Base-by-base conservation (phyloP, 2,113 vertebrate genomes). In the Lipophrys pholis region DNA sequence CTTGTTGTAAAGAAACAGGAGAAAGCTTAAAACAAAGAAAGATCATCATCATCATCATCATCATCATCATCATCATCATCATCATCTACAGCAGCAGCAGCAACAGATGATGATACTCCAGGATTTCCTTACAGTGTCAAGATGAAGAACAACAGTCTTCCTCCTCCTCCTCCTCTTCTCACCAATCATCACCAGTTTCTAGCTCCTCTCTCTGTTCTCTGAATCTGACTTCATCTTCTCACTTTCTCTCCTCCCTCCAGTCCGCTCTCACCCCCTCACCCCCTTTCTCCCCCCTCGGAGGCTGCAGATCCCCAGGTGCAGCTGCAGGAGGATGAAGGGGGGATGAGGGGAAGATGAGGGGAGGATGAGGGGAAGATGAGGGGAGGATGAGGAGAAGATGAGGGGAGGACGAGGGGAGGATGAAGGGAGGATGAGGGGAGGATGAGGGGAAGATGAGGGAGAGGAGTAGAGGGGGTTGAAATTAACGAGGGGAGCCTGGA, bases 401-500 rank as follows among this genome's bases (percentile, higher is more conserved):
- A 30, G 21, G 2, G 4, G 21, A 30, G 56, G 52, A 89, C 90
- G 91, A 89, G 89, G 77, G 78, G 83, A 89, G 89, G 76, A 50
- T 39, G 80, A 58, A 73, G 21, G 21, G 21, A 30, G 21, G 21
- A 30, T 30, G 21, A 30, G 21, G 21, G 21, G 21, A 30, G 21
- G 21, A 30, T 30, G 78, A 36, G 38, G 55, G 53, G 70, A 12
- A 71, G 70, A 53, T 60, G 52, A 58, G 48, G 66, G 78, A 59
- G 49, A 79, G 84, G 81, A 30, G 21, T 30, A 30, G 21, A 30
- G 56, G 52, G 62, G 84, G 80, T 68, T 77, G 82, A 89, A 83
- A 89, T 87, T 88, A 91, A 89, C 90, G 91, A 89, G 89, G 77
- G 78, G 83, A 89, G 89, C 90, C 82, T 85, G 85, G 79, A 90